Evolutionary conservation across 1,140 invertebrate genomes (phyloP).

Genomic region (Heliothis subflexa): DNA sequence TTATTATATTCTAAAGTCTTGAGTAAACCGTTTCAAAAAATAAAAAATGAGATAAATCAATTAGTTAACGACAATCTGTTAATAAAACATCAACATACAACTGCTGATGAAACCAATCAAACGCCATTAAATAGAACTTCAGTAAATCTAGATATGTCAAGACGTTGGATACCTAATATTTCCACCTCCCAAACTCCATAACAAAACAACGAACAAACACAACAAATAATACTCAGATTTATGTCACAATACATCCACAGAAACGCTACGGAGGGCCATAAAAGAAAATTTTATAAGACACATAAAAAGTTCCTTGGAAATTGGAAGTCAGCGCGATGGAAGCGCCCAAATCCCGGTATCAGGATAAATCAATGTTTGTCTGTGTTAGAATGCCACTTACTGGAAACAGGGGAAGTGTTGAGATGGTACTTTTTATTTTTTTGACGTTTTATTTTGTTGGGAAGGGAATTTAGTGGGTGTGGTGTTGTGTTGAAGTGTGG

Average conservation of each 20-base stretch:
- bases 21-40: too few relatives aligned
- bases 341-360: slow-evolving; percentile 76
- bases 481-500: too few relatives aligned
- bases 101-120: too few relatives aligned
- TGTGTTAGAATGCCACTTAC: slow-evolving; percentile 71
- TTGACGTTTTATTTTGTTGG: not conserved
- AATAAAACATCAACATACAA: too few relatives aligned
- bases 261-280: slow-evolving; percentile 62
- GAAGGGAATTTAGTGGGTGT: too few relatives aligned
- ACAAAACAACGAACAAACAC: not conserved
- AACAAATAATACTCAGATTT: slow-evolving; percentile 36
- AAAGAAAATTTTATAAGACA: slow-evolving; percentile 82
- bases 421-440: slow-evolving; percentile 48
- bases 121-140: too few relatives aligned
- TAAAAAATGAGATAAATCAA: too few relatives aligned
- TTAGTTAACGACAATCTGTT: too few relatives aligned
- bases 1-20: too few relatives aligned
- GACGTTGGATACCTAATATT: not conserved
- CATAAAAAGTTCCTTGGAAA: slow-evolving; percentile 81
- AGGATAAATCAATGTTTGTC: slow-evolving; percentile 85
- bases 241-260: slow-evolving; percentile 46
- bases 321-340: slow-evolving; percentile 79
- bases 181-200: not conserved
- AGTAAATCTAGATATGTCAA: too few relatives aligned
- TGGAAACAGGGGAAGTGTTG: slow-evolving; percentile 52